phyloP scores from a whole-genome alignment of 2,888 invertebrate genomes.

The Xanthorhoe spadicearia region DNA sequence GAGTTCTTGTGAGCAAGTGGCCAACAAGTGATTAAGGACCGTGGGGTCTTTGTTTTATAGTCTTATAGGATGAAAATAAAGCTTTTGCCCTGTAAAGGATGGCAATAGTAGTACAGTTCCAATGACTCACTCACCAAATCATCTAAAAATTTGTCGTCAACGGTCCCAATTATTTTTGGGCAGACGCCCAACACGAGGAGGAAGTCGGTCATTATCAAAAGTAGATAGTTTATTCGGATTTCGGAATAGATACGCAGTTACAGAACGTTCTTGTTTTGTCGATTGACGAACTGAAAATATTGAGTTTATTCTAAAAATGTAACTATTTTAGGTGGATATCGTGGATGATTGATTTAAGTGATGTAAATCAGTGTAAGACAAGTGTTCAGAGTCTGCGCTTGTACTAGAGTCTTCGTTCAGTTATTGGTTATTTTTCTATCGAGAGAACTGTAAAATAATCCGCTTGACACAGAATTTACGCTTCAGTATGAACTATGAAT shows the following conservation, averaged over 20 bases:
- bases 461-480: too few species aligned
- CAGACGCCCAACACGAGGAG: conserved; percentile 29
- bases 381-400: too few species aligned
- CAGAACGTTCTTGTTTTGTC: conserved; percentile 2
- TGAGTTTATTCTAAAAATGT: too few species aligned
- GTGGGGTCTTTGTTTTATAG: background rate
- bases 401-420: too few species aligned
- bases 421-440: too few species aligned
- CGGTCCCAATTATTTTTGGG: conserved; percentile 33
- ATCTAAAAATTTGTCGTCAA: conserved; percentile 25
- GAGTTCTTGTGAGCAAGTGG: background rate
- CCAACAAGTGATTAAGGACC: too few species aligned
- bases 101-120: background rate
- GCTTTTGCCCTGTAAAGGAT: background rate
- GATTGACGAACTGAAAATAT: background rate
- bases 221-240: conserved; percentile 24
- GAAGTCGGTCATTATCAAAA: conserved; percentile 32
- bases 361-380: too few species aligned
- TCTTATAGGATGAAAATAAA: background rate
- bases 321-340: too few species aligned
- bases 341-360: too few species aligned
- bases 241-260: conserved; percentile 10
- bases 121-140: conserved; percentile 19
- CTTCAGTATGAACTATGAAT: too few species aligned
- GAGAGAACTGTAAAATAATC: too few species aligned